Evolutionary conservation across 1,140 invertebrate species (phyloP), one percentile per base, ranked within the genome.

Genomic region (Piezodorus guildinii): DNA sequence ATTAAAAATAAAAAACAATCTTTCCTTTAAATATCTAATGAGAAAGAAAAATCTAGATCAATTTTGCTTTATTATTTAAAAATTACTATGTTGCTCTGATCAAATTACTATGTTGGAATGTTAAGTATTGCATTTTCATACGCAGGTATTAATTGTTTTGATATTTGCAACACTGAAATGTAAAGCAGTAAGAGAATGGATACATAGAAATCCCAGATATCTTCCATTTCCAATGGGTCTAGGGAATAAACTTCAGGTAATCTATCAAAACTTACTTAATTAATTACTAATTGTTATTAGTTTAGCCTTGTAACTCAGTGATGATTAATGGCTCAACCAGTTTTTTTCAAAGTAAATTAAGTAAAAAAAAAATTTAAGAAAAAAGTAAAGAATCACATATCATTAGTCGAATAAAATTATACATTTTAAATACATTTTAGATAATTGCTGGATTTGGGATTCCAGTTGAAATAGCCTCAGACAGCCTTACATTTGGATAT

Each of bases 371-470:
- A n/a, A n/a, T n/a, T n/a, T n/a, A n/a, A n/a, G n/a, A n/a, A n/a
- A n/a, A n/a, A n/a, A n/a, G n/a, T n/a, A n/a, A n/a, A n/a, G n/a
- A n/a, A n/a, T n/a, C n/a, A n/a, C n/a, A n/a, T n/a, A n/a, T n/a
- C n/a, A 19, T 52, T 23, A 5, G 10, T 52, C n/a, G 1, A 30
- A 8, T 30, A 30, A 30, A 30, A 30, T 52, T 49, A 19, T 39
- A 54, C 3, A 21, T 49, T 44, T 21, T 60, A 49, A 0, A 63
- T 74, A 75, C 63, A 39, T 39, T 39, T 39, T 71, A 85, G 82
- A 73, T 83, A 46, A 85, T 85, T 72, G 78, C 83, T 43, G 84
- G 83, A 64, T 69, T 85, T 49, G 83, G 83, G 67, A 78, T 84
- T 30, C 84, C 84, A 2, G 72, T 85, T 12, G 81, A 84, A 71